Base-by-base conservation (phyloP, 2,888 invertebrate genomes). In the Iphiclides podalirius region DNA sequence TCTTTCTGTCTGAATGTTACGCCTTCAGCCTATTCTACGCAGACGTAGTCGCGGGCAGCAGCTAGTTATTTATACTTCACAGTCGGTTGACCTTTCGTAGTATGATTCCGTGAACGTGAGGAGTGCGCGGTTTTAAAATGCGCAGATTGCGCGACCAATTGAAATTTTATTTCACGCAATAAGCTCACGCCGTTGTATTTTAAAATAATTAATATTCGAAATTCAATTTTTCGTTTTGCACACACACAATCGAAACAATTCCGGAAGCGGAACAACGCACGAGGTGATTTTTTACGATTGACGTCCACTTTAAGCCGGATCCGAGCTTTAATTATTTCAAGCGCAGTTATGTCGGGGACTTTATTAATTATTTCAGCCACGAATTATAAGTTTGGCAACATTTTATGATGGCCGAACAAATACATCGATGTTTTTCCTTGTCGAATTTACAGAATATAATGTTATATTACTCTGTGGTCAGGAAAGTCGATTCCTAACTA, bases 161-260 rank as follows among this genome's bases (percentile, higher is more conserved):
- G 61, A 61, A 61, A 63, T 60, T 58, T 57, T 59, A 63, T 55
- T 45, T 55, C 23, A 31, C 37, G 50, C 53, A 55, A 61, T 58
- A 58, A 58, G 28, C n/a, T 55, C 54, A 57, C 51, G 54, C 53
- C 54, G 57, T 54, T 55, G 51, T 43, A 54, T 53, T 53, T 55
- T 61, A 57, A 61, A 57, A 59, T 59, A 59, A 57, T 46, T 46
- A 47, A 47, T 52, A 31, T 43, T 39, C 34, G 34, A 16, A 49
- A 49, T 34, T 43, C 16, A 38, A 42, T 38, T 49, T n/a, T 43
- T 43, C 48, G 38, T 31, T 11, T 6, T 20, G 31, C 12, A 31
- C n/a, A 12, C 31, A 31, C 31, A 49, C 48, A 26, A 42, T 26
- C 33, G 43, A 28, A 26, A 49, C 41, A 49, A 43, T 49, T 38